Base-by-base conservation (phyloP, 2,888 invertebrate species). In the Pachymerium ferrugineum region DNA sequence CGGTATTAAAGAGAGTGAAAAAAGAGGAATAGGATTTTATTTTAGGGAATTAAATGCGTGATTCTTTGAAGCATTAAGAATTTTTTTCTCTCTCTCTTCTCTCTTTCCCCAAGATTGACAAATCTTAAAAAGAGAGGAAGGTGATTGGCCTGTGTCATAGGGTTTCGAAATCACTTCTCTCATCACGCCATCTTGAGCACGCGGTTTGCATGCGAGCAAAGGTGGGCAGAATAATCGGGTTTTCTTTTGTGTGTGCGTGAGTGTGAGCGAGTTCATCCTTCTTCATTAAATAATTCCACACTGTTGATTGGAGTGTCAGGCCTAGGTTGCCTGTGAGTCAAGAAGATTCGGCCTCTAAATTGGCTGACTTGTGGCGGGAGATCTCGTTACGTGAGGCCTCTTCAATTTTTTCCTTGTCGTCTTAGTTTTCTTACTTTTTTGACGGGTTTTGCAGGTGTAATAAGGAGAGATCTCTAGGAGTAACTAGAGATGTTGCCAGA, bases 211-310 rank as follows among this genome's bases (percentile, higher is more conserved):
- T 54, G 54, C 54, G 54, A 25, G 54, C 25, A 54, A 54, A 22
- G 54, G 28, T 54, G 54, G 54, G 54, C 28, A 54, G 25, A 54
- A 54, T 54, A 54, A 54, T 54, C 54, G 54, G 54, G 54, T 54
- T 54, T 54, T 54, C 54, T 54, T 54, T 54, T 54, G 54, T 54
- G 54, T 54, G 54, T 54, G 54, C 54, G 54, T 54, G 54, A 54
- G 54, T 54, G 54, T 28, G 28, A 54, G 54, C 54, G 54, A 54
- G 54, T 54, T 54, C 54, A 54, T 54, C 54, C 54, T 54, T 54
- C 54, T 54, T 54, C 54, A 54, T 54, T 54, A 54, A 54, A 54
- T 54, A 54, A 54, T 54, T 54, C 54, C 54, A 54, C 54, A 54
- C 54, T 54, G 54, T 54, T 54, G 54, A 54, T 54, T 54, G 54